Conservation (phyloP, 1,140 invertebrate species). For the Paramacrobiotus metropolitanus region DNA sequence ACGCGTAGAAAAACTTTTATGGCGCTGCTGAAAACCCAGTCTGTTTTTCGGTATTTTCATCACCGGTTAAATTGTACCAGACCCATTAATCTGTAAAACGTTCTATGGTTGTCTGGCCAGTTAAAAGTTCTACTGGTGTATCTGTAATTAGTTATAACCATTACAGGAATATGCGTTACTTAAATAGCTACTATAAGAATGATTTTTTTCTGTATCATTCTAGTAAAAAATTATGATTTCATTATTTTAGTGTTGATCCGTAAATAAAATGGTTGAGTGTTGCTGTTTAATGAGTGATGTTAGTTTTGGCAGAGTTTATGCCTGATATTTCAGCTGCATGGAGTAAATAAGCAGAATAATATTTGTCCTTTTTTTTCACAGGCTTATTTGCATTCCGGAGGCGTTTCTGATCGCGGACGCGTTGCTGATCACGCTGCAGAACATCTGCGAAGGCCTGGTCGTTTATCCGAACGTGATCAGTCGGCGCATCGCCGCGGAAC, state of each 20-base stretch:
- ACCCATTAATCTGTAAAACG: not conserved
- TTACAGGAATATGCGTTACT: not conserved
- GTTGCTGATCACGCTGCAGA: constrained; percentile 62
- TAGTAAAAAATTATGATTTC: no score
- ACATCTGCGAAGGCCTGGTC: constrained; percentile 71
- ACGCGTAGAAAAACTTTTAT: no score
- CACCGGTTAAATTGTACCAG: not conserved
- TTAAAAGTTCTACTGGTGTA: not conserved
- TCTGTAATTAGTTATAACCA: not conserved
- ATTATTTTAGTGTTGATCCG: no score
- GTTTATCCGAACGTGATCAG: constrained; percentile 75
- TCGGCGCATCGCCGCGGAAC: constrained; percentile 54
- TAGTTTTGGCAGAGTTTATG: no score
- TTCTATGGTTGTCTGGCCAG: not conserved
- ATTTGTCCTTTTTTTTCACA: constrained; percentile 17
- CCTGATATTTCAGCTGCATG: no score
- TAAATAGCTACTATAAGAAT: not conserved
- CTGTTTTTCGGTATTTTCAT: not conserved
- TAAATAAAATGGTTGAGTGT: no score
- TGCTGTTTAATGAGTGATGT: no score
- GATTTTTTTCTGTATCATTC: no score
- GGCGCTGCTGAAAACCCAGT: not conserved
- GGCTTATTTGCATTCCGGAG: constrained; percentile 67
- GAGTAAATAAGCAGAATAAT: not conserved
- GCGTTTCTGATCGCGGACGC: constrained; percentile 78